These are phyloP conservation scores for Collichthys lucidus DNA, from an alignment of 2,113 vertebrate species.

Conservation along the genomic window DNA sequence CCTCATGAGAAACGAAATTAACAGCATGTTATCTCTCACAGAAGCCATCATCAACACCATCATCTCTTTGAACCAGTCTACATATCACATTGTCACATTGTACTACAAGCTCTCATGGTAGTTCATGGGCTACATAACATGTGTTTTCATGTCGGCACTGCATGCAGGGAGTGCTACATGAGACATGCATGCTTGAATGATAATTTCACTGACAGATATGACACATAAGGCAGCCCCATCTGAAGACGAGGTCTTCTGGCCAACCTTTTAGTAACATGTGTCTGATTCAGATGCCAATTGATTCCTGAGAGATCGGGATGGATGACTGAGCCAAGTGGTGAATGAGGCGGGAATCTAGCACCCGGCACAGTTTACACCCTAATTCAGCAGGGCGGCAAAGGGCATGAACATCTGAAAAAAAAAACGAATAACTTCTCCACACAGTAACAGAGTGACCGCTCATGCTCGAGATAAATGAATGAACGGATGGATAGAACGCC, in stretches of 20 bases:
- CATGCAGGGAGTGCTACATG: not conserved
- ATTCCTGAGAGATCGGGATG: constrained; percentile 15
- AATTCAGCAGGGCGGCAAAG: not conserved
- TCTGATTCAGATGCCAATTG: constrained; percentile 42
- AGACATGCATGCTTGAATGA: constrained; percentile 11
- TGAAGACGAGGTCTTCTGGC: constrained; percentile 14
- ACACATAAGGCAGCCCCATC: constrained; percentile 17
- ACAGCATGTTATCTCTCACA: not conserved
- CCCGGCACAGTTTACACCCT: not conserved
- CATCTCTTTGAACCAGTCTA: not conserved
- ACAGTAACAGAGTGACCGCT: not conserved
- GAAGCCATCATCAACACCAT: not conserved
- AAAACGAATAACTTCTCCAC: not conserved
- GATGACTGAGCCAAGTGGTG: constrained; percentile 5
- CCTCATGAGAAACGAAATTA: not conserved
- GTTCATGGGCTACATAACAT: not conserved
- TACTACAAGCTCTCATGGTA: not conserved
- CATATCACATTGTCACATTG: not conserved
- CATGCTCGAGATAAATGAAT: constrained; percentile 4
- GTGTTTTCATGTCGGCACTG: not conserved
- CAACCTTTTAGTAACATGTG: constrained; percentile 22
- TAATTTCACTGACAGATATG: constrained; percentile 28
- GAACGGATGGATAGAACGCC: not conserved
- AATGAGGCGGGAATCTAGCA: not conserved
- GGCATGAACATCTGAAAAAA: constrained; percentile 1